Base-by-base conservation (phyloP, 2,797 vertebrate species). In the Pempheris klunzingeri region DNA sequence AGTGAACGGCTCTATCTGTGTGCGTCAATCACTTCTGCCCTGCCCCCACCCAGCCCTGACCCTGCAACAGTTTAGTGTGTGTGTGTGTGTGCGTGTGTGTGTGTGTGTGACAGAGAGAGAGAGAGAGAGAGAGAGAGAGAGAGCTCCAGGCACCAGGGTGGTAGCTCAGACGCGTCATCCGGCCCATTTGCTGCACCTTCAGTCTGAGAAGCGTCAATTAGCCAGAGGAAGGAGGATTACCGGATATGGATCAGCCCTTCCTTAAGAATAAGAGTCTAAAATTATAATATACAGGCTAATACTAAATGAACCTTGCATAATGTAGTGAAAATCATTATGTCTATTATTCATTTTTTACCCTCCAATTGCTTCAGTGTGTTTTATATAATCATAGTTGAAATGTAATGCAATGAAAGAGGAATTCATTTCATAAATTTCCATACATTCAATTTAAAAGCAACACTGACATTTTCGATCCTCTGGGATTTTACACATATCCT, bases 11-110 rank as follows among this genome's bases (percentile, higher is more conserved):
- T 43, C 22, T 74, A 34, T 55, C 66, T 80, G 83, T 75, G 84
- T 81, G 70, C 83, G 87, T 87, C 84, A 86, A 71, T 88, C 80
- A 82, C 65, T 38, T 60, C 47, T 67, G 76, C 87, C 91, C 91
- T 85, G 81, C 88, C 89, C 91, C 90, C 90, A 87, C 78, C 60
- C 62, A 57, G 30, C 52, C n/a, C 36, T 60, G 50, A 65, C 34
- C 58, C 65, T 49, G 34, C 77, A 80, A 60, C 69, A 59, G 55
- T 39, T 34, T 7, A 5, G 59, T 67, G 77, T 32, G 69, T 57
- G 49, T 13, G 43, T 36, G 47, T 30, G 60, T 61, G 69, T 26
- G 39, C 34, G 49, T 18, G 1, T 41, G 82, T 43, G 58, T 26
- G 67, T 49, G 70, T 34, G 81, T 8, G 64, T 24, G 73, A n/a